phyloP scores from a whole-genome alignment of 2,888 invertebrate genomes.

The Furcula furcula region DNA sequence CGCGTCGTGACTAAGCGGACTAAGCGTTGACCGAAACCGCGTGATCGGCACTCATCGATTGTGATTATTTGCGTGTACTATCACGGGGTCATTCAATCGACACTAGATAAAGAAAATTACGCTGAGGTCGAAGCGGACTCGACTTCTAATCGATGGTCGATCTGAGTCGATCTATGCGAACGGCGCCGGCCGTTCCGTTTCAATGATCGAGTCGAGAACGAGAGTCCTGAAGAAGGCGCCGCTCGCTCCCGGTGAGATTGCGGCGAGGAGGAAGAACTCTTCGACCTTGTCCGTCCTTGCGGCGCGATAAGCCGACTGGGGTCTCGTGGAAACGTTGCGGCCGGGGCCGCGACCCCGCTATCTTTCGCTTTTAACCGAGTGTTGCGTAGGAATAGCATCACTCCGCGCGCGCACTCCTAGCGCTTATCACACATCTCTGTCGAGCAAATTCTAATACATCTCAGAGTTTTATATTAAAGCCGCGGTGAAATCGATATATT shows the following conservation, averaged over 20 bases:
- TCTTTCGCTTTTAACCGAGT: slow-evolving; percentile 62
- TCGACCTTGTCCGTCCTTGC: slow-evolving; percentile 74
- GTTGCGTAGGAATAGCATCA: slow-evolving; percentile 45
- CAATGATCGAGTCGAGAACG: no score
- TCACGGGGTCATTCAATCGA: slow-evolving; percentile 38
- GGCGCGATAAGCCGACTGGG: slow-evolving; percentile 47
- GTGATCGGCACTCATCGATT: slow-evolving; percentile 37
- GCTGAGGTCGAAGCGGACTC: slow-evolving; percentile 43
- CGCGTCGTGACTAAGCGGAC: background rate
- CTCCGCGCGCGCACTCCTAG: slow-evolving; percentile 47
- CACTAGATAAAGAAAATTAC: slow-evolving; percentile 36
- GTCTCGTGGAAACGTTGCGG: slow-evolving; percentile 56
- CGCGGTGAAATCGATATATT: slow-evolving; percentile 15
- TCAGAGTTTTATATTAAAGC: background rate
- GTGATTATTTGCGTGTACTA: slow-evolving; percentile 33
- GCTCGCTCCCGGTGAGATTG: background rate
- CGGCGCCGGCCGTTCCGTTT: no score
- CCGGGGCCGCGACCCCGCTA: slow-evolving; percentile 63
- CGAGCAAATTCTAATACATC: no score
- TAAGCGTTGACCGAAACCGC: slow-evolving; percentile 9
- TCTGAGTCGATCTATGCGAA: no score
- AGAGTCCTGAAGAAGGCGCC: no score
- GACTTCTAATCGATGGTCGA: background rate
- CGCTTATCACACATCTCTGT: slow-evolving; percentile 33
- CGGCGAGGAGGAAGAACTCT: slow-evolving; percentile 22